These are phyloP conservation scores for Cheilinus undulatus DNA, from an alignment of 2,113 vertebrate genomes.

Conservation along the genomic window DNA sequence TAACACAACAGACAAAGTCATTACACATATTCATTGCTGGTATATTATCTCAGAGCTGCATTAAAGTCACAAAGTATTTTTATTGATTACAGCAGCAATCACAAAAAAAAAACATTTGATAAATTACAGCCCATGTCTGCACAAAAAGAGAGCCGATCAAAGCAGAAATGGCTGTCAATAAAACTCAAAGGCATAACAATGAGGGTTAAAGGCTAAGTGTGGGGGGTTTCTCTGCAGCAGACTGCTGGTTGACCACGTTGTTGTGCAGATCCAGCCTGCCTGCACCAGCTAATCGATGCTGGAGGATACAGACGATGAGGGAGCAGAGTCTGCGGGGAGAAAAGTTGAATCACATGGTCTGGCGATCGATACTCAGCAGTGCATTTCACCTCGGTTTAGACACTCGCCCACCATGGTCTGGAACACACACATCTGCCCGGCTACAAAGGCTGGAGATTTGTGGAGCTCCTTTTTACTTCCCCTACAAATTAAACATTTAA, in stretches of 20 bases:
- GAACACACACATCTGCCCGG: slow-evolving; percentile 22
- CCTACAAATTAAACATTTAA: slow-evolving; percentile 22
- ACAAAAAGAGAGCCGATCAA: slow-evolving; percentile 4
- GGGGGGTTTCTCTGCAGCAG: slow-evolving; percentile 21
- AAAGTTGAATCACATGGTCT: slow-evolving; percentile 63
- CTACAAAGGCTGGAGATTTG: slow-evolving; percentile 2
- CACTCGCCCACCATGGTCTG: slow-evolving; percentile 15
- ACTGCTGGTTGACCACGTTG: slow-evolving; percentile 17
- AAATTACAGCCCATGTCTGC: slow-evolving; percentile 8
- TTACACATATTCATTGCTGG: slow-evolving; percentile 6
- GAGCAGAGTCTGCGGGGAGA: slow-evolving; percentile 48
- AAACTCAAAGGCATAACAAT: slow-evolving; percentile 9
- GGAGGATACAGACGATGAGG: slow-evolving; percentile 60
- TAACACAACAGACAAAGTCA: slow-evolving; percentile 1
- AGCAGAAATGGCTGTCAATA: neutral
- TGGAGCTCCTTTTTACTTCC: neutral
- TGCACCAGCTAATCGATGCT: slow-evolving; percentile 60
- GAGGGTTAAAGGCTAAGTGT: slow-evolving; percentile 41
- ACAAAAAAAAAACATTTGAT: slow-evolving; percentile 36
- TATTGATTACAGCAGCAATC: slow-evolving; percentile 13
- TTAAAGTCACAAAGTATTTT: slow-evolving; percentile 8
- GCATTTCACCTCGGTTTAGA: slow-evolving; percentile 61
- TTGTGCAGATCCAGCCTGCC: slow-evolving; percentile 33
- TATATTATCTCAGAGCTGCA: neutral
- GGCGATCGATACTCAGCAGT: slow-evolving; percentile 69